Percentiles rank a stretch among this genome's conserved stretches.
phyloP scores from a whole-genome alignment of 2,113 vertebrate genomes.

The Gorsachius goisagi region DNA sequence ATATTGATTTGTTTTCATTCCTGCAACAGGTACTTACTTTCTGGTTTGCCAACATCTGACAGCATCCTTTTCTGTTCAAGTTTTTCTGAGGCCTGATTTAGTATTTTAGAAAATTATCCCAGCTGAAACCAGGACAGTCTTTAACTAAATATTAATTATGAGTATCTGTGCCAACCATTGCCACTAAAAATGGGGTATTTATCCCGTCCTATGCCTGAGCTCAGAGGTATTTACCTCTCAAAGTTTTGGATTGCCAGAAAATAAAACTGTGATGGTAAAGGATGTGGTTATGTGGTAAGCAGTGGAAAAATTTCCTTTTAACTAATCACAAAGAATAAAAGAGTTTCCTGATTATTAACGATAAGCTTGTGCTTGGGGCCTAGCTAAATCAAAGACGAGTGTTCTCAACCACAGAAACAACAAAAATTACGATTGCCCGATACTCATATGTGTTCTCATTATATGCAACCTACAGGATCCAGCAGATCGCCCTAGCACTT shows the following conservation, averaged over 20 bases:
- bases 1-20: conserved; percentile 12
- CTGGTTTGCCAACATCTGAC: neutral
- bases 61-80: neutral
- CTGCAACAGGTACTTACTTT: neutral
- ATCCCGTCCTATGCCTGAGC: neutral
- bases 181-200: neutral
- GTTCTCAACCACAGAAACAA: neutral
- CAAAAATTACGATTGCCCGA: neutral
- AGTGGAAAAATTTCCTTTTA: conserved; percentile 1
- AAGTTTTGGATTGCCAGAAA: neutral
- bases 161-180: neutral
- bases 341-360: conserved; percentile 21
- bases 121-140: neutral
- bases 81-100: neutral
- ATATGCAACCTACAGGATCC: neutral
- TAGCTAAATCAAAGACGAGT: neutral
- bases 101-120: too few relatives aligned
- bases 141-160: neutral
- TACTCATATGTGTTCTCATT: neutral
- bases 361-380: neutral
- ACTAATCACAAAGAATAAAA: neutral
- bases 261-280: neutral
- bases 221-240: neutral
- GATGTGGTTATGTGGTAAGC: neutral
- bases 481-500: neutral